Base-by-base conservation (phyloP, 2,888 invertebrate species). In the Drosophila maculinotata region DNA sequence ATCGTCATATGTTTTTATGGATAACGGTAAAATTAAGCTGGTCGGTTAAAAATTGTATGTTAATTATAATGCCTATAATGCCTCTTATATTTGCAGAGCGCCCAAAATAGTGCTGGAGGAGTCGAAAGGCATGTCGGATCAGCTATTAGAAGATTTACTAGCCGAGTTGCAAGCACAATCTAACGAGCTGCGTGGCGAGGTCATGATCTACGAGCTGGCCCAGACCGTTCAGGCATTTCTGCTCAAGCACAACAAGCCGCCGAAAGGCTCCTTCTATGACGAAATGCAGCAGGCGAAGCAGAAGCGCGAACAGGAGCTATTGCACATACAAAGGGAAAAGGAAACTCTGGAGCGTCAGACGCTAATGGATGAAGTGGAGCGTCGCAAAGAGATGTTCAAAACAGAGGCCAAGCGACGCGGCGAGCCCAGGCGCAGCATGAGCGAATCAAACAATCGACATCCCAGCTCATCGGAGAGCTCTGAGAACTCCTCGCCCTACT, bases 121-220 rank as follows among this genome's bases (percentile, higher is more conserved):
- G 85, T 93, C 94, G n/a, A 94, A 94, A 89, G 97, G 98, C 0
- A 89, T 98, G 36, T 96, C 97, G 0, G 93, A 94, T 71, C 93
- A 94, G 54, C 94, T 95, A 76, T 92, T 95, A 8, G 92, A 92
- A 1, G 92, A 93, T 54, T 90, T 98, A 5, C 90, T 94, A 20
- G 89, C 91, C 3, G 94, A 95, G 76, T 89, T 97, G 28, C 92
- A 94, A 49, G 81, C 92, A 1, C 90, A 95, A 74, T 94, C 95
- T 0, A 68, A 89, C 33, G 88, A 92, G 69, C 79, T 94, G 12
- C 93, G 94, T 53, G 97, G 97, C 0, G 95, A 96, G 92, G 97
- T 96, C 25, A 97, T 98, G 95, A 95, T 98, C 74, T 96, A 94
- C 87, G 95, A 97, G 81, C 90, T 98, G 41, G 95, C 96, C 1